phyloP scores from a whole-genome alignment of 2,113 vertebrate genomes.

The Hypanus sabinus region DNA sequence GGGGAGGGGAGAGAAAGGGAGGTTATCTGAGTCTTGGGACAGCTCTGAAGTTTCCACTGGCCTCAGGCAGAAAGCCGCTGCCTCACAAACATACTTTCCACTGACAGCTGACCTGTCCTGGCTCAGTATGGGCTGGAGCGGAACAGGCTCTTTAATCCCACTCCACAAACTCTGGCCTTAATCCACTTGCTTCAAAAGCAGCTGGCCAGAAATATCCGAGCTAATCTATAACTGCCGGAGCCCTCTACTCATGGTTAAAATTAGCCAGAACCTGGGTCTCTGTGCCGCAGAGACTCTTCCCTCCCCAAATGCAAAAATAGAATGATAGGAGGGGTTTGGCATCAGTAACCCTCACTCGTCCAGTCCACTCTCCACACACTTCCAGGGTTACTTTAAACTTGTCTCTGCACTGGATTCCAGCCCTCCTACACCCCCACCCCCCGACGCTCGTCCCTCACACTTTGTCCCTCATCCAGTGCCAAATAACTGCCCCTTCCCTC shows the following conservation, averaged over 20 bases:
- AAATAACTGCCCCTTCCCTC: neutral
- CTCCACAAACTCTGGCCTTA: constrained; percentile 14
- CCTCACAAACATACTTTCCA: neutral
- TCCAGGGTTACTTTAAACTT: neutral
- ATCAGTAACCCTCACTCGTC: neutral
- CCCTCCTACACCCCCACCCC: no score
- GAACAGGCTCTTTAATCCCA: neutral
- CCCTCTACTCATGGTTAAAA: neutral
- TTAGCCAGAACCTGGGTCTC: neutral
- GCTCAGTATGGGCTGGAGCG: neutral
- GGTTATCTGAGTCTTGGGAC: neutral
- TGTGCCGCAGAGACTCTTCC: neutral
- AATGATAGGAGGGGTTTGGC: neutral
- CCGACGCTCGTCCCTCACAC: no score
- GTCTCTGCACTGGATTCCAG: neutral
- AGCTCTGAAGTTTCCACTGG: neutral
- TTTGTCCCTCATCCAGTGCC: no score
- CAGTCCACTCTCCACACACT: neutral
- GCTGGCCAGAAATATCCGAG: constrained; percentile 23
- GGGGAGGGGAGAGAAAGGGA: no score
- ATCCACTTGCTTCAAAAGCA: neutral
- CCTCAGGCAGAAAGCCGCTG: neutral
- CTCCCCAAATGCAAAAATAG: neutral
- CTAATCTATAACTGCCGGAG: neutral
- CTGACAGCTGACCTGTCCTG: neutral